These are phyloP conservation scores for Melieria omissa DNA, from an alignment of 2,888 invertebrate genomes.

Conservation along the genomic window DNA sequence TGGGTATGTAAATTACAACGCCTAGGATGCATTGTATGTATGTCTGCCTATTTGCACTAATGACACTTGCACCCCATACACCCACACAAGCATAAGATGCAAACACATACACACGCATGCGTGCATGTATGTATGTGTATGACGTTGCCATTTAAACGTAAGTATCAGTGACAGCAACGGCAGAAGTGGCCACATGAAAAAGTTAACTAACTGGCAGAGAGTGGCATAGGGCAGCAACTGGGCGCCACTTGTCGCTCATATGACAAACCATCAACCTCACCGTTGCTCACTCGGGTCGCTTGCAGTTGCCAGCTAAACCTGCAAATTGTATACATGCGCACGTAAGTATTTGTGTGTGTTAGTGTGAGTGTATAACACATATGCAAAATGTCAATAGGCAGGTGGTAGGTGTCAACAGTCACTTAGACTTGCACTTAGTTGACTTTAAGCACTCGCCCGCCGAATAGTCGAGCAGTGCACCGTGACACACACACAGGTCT, in stretches of 20 bases:
- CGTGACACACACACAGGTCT: too few species aligned
- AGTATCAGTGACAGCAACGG: too few species aligned
- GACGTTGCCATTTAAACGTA: too few species aligned
- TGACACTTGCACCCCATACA: slow-evolving; percentile 26
- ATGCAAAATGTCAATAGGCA: slow-evolving; percentile 15
- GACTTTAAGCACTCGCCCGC: slow-evolving; percentile 3
- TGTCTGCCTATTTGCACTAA: slow-evolving; percentile 25
- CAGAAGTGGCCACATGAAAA: too few species aligned
- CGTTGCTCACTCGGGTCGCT: neutral
- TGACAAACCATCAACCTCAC: neutral
- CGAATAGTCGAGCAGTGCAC: neutral
- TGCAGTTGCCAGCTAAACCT: slow-evolving; percentile 23
- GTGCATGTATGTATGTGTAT: neutral
- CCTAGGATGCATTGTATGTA: too few species aligned
- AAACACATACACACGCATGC: neutral
- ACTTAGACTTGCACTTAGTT: slow-evolving; percentile 25
- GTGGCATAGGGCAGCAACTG: too few species aligned
- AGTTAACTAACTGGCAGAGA: too few species aligned
- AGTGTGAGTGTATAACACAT: slow-evolving; percentile 3
- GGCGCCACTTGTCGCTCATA: too few species aligned
- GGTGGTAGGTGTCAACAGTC: slow-evolving; percentile 29
- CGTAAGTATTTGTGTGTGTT: neutral
- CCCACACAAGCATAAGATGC: too few species aligned
- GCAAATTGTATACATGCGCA: slow-evolving; percentile 8
- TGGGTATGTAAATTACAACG: too few species aligned